A percentile compares a stretch with the other conserved stretches of the same genome.
phyloP scores from a whole-genome alignment of 1,140 invertebrate species.

The Drosophila bocki region DNA sequence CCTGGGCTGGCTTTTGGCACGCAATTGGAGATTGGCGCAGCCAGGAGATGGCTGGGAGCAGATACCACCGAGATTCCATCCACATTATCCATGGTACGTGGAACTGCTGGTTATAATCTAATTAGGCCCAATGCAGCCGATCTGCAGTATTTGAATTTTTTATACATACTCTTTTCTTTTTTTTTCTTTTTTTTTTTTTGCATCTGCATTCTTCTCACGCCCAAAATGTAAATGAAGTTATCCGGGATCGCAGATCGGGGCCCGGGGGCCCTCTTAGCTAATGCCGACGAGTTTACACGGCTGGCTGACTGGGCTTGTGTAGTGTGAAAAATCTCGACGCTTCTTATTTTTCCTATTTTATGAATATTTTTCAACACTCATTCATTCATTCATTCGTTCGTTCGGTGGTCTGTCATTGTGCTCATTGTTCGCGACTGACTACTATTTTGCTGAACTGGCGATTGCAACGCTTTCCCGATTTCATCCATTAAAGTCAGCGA shows the following conservation, averaged over 20 bases:
- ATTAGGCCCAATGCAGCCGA: constrained; percentile 55
- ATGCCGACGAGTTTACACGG: constrained; percentile 74
- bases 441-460: constrained; percentile 25
- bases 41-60: constrained; percentile 49
- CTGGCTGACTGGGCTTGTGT: constrained; percentile 52
- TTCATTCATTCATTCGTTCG: constrained; percentile 17
- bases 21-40: constrained; percentile 61
- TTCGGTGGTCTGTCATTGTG: constrained; percentile 38
- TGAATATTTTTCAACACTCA: constrained; percentile 67
- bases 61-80: constrained; percentile 47
- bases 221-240: constrained; percentile 78
- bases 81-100: constrained; percentile 10
- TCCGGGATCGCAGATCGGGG: constrained; percentile 14
- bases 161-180: background rate
- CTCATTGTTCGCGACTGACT: constrained; percentile 55
- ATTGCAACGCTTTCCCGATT: constrained; percentile 75
- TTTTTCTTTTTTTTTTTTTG: constrained; percentile 2
- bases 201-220: constrained; percentile 69
- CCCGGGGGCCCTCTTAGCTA: constrained; percentile 45
- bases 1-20: constrained; percentile 47
- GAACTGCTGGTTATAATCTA: constrained; percentile 60
- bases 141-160: constrained; percentile 11
- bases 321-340: constrained; percentile 73
- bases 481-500: constrained; percentile 59
- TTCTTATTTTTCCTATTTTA: constrained; percentile 44